phyloP scores from a whole-genome alignment of 2,113 vertebrate genomes.

The Fulica atra region DNA sequence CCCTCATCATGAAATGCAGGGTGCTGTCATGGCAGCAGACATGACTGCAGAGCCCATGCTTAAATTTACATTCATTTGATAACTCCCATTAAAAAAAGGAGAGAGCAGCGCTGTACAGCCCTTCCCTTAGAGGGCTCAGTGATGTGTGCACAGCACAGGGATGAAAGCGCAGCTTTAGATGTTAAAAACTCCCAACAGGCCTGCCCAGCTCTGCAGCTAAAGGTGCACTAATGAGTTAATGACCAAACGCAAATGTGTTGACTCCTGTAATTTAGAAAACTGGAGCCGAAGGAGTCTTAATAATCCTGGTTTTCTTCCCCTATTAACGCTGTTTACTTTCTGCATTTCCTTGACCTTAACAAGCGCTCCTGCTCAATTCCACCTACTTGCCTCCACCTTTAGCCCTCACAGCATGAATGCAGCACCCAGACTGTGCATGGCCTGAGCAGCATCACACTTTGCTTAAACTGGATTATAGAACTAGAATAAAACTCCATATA shows the following conservation, averaged over 20 bases:
- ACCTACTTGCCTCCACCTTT: not conserved
- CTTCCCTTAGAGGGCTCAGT: not conserved
- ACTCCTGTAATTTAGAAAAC: conserved; percentile 38
- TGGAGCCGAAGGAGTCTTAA: not conserved
- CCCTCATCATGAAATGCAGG: accelerated
- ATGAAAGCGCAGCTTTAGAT: not conserved
- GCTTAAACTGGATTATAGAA: not conserved
- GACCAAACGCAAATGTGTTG: not conserved
- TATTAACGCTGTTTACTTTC: conserved; percentile 31
- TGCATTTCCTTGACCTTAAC: conserved; percentile 25
- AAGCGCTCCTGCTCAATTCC: not conserved
- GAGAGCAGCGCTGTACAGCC: not conserved
- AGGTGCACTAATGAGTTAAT: conserved; percentile 14
- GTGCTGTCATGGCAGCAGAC: not conserved
- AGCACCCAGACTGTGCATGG: not conserved
- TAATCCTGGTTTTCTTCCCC: conserved; percentile 25
- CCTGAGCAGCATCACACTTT: not conserved
- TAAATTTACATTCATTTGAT: not conserved
- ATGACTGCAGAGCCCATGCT: not conserved
- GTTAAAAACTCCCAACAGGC: not conserved
- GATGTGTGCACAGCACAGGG: not conserved
- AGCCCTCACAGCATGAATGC: not conserved
- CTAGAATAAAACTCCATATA: not conserved
- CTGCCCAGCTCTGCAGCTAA: not conserved
- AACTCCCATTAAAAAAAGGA: not conserved